Base-by-base conservation (phyloP, 1,140 invertebrate genomes). In the Neuroterus valhalla region DNA sequence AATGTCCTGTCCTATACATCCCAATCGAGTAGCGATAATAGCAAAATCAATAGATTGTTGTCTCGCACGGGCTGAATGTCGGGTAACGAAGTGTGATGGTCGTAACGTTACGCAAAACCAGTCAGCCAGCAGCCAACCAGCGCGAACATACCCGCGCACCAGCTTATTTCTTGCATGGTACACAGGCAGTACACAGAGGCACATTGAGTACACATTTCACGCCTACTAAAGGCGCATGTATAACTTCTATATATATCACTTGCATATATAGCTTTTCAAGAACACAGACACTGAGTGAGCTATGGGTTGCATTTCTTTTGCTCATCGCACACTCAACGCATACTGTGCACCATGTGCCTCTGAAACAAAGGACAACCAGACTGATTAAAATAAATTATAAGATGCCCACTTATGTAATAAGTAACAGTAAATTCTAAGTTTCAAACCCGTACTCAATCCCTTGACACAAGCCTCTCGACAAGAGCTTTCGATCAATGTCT, bases 331-430 rank as follows among this genome's bases (percentile, higher is more conserved):
- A 89, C 88, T 89, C 88, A 89, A 88, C 84, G 84, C 81, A 85
- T 85, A 87, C 87, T 87, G 88, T 89, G 87, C 86, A 88, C 82
- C 93, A 93, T 94, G 93, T 94, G 94, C 94, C 93, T 94, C 94
- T 94, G 93, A 94, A 94, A 94, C 91, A 92, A 91, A 91, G 88
- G 88, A 92, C 89, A 91, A 91, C 91, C 91, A 92, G 91, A 92
- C 91, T 92, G 91, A 92, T 92, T 91, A 92, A 91, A 80, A 89
- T 87, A 89, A 87, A 87, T 86, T 83, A 79, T 79, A 84, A 86
- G 86, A 89, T 89, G 88, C 88, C 86, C 84, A 85, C 83, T 83
- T 77, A 68, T 55, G 66, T 74, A 66, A 14, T 75, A 69, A 44
- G 66, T 52, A 62, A 66, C 46, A 23, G 12, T 23, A 55, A 26